phyloP scores from a whole-genome alignment of 2,888 invertebrate genomes.

The Hypomecis punctinalis region DNA sequence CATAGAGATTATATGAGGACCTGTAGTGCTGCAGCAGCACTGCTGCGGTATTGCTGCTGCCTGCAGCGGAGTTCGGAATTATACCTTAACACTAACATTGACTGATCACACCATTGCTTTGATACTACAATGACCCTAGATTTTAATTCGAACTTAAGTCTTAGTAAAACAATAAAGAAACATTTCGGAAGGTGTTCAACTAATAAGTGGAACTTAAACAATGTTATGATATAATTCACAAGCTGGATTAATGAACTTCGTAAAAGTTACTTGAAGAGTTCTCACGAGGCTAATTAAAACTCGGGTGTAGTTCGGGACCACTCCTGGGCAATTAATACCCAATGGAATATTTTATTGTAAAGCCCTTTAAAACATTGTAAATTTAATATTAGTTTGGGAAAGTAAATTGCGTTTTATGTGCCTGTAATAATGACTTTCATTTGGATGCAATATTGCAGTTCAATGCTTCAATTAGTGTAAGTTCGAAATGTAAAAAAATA shows the following conservation, averaged over 20 bases:
- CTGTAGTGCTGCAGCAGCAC: no score
- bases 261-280: slow-evolving; percentile 34
- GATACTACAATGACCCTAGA: no score
- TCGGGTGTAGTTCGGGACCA: slow-evolving; percentile 18
- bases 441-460: slow-evolving; percentile 1
- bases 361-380: slow-evolving; percentile 28
- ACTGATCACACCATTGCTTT: no score
- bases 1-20: no score
- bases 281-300: slow-evolving; percentile 39
- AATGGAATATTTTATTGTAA: slow-evolving; percentile 30
- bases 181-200: neutral
- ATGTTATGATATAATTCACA: slow-evolving; percentile 36
- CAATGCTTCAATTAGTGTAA: neutral
- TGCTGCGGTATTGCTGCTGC: no score
- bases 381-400: slow-evolving; percentile 31
- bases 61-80: no score
- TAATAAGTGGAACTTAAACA: slow-evolving; percentile 37
- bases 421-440: slow-evolving; percentile 10
- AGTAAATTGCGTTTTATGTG: slow-evolving; percentile 22
- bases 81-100: no score
- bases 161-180: neutral
- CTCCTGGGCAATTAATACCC: slow-evolving; percentile 29
- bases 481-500: no score
- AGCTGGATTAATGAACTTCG: slow-evolving; percentile 33
- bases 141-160: no score